Percentiles rank a stretch among this genome's conserved stretches.
phyloP scores from a whole-genome alignment of 2,113 vertebrate genomes.

The Tetrax tetrax region DNA sequence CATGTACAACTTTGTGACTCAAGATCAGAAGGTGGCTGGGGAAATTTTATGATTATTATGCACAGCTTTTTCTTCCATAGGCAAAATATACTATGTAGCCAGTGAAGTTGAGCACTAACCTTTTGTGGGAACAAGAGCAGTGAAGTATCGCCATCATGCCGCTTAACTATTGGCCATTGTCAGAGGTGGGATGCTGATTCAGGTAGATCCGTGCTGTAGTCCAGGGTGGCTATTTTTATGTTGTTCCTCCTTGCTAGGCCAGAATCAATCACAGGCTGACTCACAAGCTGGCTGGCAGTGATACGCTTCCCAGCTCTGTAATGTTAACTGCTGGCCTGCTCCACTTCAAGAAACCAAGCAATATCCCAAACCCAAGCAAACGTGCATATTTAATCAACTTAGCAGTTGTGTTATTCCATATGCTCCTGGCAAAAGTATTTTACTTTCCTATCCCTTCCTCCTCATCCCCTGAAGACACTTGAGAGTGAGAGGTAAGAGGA shows the following conservation, averaged over 20 bases:
- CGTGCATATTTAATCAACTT: background rate
- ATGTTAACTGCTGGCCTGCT: background rate
- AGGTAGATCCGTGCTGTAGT: background rate
- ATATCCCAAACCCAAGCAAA: too few relatives aligned
- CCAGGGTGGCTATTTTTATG: background rate
- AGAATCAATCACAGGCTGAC: background rate
- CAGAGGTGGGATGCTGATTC: background rate
- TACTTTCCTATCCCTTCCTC: background rate
- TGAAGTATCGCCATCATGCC: rapidly evolving
- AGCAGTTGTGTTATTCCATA: background rate
- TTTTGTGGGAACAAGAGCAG: background rate
- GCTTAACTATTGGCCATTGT: background rate
- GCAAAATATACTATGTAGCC: background rate
- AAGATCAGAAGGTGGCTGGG: background rate
- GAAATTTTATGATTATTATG: background rate
- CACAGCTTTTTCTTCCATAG: background rate
- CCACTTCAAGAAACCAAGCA: background rate
- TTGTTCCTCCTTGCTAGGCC: background rate
- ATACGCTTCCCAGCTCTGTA: background rate
- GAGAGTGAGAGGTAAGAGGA: background rate
- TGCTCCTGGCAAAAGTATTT: background rate
- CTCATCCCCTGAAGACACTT: background rate
- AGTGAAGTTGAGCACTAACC: background rate
- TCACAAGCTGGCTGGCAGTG: background rate
- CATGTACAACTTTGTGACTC: background rate